Base-by-base conservation (phyloP, 2,888 invertebrate genomes). In the Lasioglossum figueresi region DNA sequence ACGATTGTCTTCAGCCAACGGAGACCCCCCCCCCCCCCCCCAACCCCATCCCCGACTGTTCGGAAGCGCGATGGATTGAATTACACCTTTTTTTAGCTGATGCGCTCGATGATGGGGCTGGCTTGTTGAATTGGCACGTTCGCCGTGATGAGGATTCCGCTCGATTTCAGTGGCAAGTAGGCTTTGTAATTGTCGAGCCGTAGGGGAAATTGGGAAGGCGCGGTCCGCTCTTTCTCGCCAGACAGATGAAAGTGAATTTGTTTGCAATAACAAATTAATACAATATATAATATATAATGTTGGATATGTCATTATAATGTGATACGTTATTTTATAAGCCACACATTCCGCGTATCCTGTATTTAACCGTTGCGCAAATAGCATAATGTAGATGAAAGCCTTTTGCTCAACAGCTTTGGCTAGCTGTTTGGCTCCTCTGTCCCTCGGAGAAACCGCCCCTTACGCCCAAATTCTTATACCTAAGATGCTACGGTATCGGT, bases 1-100 rank as follows among this genome's bases (percentile, higher is more conserved):
- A 76, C 76, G 52, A 83, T 72, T 76, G 80, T 83, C 59, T 80
- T 66, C 71, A 5, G 23, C 10, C 27, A 4, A 1, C 27, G 27
- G 34, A 45, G 80, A 80, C 71, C 40, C n/a, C 66, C 1, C n/a
- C 23, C 10, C 23, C 23, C 48, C 23, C 19, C 66, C 1, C n/a
- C 23, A n/a, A 52, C 23, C 48, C 23, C 19, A 0, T 6, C 19
- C 6, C 23, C 8, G 23, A n/a, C 12, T 4, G 68, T 4, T 68
- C 8, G 4, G 12, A 68, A 68, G 1, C 37, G 37, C 68, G 37
- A 68, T 45, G 27, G 72, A 31, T 45, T 27, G 48, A 48, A 48
- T 73, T 73, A 48, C 72, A 19, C 19, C 43, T 45, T 45, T 43
- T 72, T 48, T 72, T 48, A 72, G 31, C 72, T n/a, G 68, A 68